Base-by-base conservation (phyloP, 1,140 invertebrate genomes). In the Caenorhabditis brenneri region DNA sequence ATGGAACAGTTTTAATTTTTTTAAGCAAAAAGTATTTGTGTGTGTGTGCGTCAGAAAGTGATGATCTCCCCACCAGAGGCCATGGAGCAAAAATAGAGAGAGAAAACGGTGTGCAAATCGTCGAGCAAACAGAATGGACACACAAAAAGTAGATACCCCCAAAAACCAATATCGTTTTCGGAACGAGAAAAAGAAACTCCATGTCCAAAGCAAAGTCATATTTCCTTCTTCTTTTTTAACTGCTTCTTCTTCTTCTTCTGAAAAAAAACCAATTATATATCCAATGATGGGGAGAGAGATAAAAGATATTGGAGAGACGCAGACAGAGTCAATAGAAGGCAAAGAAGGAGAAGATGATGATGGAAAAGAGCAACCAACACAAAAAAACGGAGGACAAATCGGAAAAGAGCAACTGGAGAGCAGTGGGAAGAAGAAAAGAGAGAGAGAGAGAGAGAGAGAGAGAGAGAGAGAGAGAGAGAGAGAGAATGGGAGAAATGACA, bases 101-200 rank as follows among this genome's bases (percentile, higher is more conserved):
- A 74, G 36, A 42, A 74, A 74, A 74, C 65, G 36, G 65, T 74
- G 65, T 74, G 65, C 65, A 74, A 74, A 74, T 74, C 65, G 65
- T 42, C 65, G 65, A 74, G 65, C 65, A 74, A 74, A 74, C 22
- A 74, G 36, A 74, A 74, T 42, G 65, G 65, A 42, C 36, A 74
- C 65, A 74, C 33, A 74, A 15, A 74, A 74, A 42, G 12, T 22
- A 31, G 36, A 15, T 42, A 24, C 10, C 58, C 12, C 36, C 36
- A 42, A 74, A 74, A 74, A 74, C 65, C 65, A 74, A 74, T 74
- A 74, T 74, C 36, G n/a, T 42, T 46, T 74, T 46, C 22, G 65
- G 24, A 65, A 36, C 24, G 29, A 65, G n/a, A n/a, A n/a, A n/a
- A n/a, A n/a, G n/a, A 65, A 65, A 2, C 36, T 65, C 19, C n/a